A percentile compares a stretch with the other conserved stretches of the same genome.
Conservation (phyloP, 1,140 invertebrate genomes). For the Phymorhynchus buccinoides region DNA sequence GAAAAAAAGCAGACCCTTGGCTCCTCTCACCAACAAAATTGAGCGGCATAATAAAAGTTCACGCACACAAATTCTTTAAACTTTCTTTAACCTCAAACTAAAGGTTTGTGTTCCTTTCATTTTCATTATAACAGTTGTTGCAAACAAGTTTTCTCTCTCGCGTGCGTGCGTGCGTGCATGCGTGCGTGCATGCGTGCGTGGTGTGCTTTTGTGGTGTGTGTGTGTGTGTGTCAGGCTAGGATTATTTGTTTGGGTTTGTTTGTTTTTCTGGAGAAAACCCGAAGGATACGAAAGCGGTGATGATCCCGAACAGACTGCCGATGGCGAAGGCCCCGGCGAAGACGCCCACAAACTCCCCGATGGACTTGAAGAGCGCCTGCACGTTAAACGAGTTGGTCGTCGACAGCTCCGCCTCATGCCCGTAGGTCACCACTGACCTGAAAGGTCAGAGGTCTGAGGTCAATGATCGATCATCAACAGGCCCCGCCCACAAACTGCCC, state of each 20-base stretch:
- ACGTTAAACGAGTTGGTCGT: constrained; percentile 79
- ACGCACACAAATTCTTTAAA: too few species aligned
- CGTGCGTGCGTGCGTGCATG: not conserved
- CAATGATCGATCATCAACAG: too few species aligned
- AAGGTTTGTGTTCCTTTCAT: too few species aligned
- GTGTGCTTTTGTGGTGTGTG: not conserved
- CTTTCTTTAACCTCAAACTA: too few species aligned
- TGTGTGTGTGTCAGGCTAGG: not conserved
- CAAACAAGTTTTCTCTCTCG: too few species aligned
- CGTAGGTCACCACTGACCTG: constrained; percentile 64
- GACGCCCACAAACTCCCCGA: constrained; percentile 93
- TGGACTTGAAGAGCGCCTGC: constrained; percentile 87
- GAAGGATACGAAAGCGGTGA: constrained; percentile 91
- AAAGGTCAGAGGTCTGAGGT: too few species aligned
- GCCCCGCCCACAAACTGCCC: constrained; percentile 93
- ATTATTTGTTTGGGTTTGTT: too few species aligned
- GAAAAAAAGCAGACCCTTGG: too few species aligned
- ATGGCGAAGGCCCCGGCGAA: constrained; percentile 93
- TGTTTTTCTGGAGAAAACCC: too few species aligned
- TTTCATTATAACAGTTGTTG: too few species aligned
- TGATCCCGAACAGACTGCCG: constrained; percentile 91
- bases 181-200: not conserved
- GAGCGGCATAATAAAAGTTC: too few species aligned
- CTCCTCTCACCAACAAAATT: too few species aligned
- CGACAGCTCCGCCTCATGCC: constrained; percentile 42